Base-by-base conservation (phyloP, 2,113 vertebrate species). In the Mixornis gularis region DNA sequence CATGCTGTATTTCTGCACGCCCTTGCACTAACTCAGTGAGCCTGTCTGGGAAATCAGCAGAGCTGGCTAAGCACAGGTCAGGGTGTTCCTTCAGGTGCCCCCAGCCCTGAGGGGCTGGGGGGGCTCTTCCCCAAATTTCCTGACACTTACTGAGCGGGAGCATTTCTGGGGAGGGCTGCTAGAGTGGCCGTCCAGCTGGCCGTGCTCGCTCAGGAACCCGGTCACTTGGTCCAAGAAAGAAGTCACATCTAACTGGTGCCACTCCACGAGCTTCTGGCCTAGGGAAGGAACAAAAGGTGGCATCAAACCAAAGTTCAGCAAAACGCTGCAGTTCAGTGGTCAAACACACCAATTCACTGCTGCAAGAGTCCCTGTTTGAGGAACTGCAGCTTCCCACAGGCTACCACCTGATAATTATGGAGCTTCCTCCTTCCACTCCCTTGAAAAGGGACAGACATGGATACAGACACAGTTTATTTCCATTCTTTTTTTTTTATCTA, bases 261-360 rank as follows among this genome's bases (percentile, higher is more conserved):
- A 99, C 95, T 99, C 99, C 95, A 99, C 99, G 92, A 99, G 98
- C 93, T 99, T 99, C 96, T 99, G 99, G 94, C 99, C 99, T 99
- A 92, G 81, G 81, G 70, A 95, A 93, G 81, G 70, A 95, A 93
- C 8, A 52, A n/a, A 52, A n/a, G 34, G 43, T 27, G 69, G 26
- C n/a, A 30, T 32, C 51, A 49, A 51, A n/a, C 1, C 3, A 1
- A 30, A 69, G 38, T 49, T 83, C 82, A 80, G 63, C 12, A 62
- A 20, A 88, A 81, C 1, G 4, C 1, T 40, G 55, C n/a, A 59
- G 34, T 34, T 76, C 6, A 30, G 62, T 4, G 6, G 53, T 40
- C 26, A 73, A 79, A 66, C 46, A 32, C 66, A 88, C 27, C 80
- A 34, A 46, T 5, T 62, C 79, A 27, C 22, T 46, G 49, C 84